Base-by-base conservation (phyloP, 2,797 vertebrate species). In the Acanthurus lineatus region DNA sequence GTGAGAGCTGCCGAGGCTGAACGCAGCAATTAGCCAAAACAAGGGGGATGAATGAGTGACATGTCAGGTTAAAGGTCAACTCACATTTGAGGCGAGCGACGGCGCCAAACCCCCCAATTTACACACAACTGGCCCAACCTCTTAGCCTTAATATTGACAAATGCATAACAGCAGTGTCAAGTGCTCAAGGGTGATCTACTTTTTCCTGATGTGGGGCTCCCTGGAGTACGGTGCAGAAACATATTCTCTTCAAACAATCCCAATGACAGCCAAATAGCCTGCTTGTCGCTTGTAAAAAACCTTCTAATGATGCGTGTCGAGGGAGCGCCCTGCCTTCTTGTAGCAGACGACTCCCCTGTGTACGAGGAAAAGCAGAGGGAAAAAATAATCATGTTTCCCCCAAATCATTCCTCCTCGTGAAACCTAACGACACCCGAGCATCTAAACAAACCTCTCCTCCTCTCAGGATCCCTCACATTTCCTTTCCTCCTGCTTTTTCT, bases 181-280 rank as follows among this genome's bases (percentile, higher is more conserved):
- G 95, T 92, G 94, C 95, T 95, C 93, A 94, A 93, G 94, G 94
- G 93, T 94, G 96, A 96, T 96, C 93, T 91, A 90, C 76, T 94
- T 90, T 88, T 65, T 91, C 89, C 91, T 95, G 95, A 97, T 95
- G 96, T 93, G 91, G 86, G 94, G 94, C 92, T 96, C 94, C 96
- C 96, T 80, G 74, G 96, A 95, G 97, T 85, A 94, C 69, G 92
- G 89, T 86, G 92, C 93, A 96, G 95, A 97, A 98, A 97, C 96
- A 97, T 92, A 95, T 96, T 96, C 96, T 96, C 92, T 96, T 97
- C 97, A 96, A 98, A 96, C 96, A 97, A 96, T 96, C 95, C 96
- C 97, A 96, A 93, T 96, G 96, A 96, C 97, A 97, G 97, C 95
- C 96, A 96, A 97, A 98, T 96, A 95, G 96, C 96, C 95, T 96